Percentiles rank a stretch among this genome's conserved stretches.
Evolutionary conservation across 2,113 vertebrate genomes (phyloP).

Genomic region (Gobius niger): DNA sequence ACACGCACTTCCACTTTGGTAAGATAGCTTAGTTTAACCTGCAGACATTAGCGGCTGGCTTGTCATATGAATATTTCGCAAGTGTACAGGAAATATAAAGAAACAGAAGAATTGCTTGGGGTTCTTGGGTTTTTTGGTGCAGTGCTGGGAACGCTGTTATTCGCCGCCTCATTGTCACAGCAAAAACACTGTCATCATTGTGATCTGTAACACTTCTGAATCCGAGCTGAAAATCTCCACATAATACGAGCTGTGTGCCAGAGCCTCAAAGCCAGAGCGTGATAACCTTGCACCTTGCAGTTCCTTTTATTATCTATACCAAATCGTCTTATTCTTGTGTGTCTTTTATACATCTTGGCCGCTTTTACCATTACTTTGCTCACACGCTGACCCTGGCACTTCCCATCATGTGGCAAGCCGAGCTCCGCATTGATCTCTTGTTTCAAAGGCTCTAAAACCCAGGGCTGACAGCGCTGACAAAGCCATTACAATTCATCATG

Average conservation of each 20-base stretch:
- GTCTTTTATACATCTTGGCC: slow-evolving; percentile 1
- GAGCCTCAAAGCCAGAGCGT: background rate
- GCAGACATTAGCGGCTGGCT: background rate
- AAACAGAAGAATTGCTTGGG: background rate
- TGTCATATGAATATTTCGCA: slow-evolving; percentile 6
- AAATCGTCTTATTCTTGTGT: slow-evolving; percentile 1
- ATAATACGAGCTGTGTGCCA: slow-evolving; percentile 10
- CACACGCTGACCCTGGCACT: slow-evolving; percentile 43
- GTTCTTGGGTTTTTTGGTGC: background rate
- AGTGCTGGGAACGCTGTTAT: slow-evolving; percentile 9
- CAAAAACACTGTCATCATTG: slow-evolving; percentile 44
- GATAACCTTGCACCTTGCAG: background rate
- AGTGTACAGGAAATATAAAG: slow-evolving; percentile 12
- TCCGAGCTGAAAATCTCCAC: slow-evolving; percentile 10
- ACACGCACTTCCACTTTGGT: slow-evolving; percentile 11
- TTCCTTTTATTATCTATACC: slow-evolving; percentile 14
- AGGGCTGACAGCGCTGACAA: slow-evolving; percentile 18
- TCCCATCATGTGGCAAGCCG: slow-evolving; percentile 17
- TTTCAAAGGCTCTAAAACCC: slow-evolving; percentile 37
- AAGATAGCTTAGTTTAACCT: slow-evolving; percentile 11
- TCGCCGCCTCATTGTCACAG: slow-evolving; percentile 33
- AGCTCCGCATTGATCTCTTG: slow-evolving; percentile 45
- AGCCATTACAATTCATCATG: slow-evolving; percentile 30
- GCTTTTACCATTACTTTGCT: slow-evolving; percentile 7
- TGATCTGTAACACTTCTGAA: slow-evolving; percentile 25